phyloP scores from a whole-genome alignment of 1,140 invertebrate species.

The Danaus melanippus region DNA sequence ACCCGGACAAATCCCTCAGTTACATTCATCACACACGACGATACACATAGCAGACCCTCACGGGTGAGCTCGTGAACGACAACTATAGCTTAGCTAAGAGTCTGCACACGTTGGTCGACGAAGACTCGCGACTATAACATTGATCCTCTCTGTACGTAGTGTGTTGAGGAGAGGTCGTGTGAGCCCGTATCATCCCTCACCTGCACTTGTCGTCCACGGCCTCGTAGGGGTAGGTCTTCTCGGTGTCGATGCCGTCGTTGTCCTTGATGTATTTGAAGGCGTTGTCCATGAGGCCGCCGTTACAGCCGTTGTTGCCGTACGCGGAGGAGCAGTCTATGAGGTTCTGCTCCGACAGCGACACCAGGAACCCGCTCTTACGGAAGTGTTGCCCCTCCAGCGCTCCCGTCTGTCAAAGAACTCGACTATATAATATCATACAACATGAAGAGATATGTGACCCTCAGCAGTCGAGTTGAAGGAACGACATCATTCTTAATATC shows the following conservation, averaged over 20 bases:
- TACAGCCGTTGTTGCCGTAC: slow-evolving; percentile 96
- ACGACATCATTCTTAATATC: too few relatives aligned
- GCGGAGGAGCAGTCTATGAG: slow-evolving; percentile 92
- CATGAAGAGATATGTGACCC: too few relatives aligned
- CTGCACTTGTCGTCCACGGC: slow-evolving; percentile 81
- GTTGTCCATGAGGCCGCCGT: slow-evolving; percentile 95
- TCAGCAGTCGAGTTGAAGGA: too few relatives aligned
- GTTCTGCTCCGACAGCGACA: slow-evolving; percentile 98
- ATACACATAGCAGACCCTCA: too few relatives aligned
- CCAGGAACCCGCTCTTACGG: slow-evolving; percentile 84
- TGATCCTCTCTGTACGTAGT: too few relatives aligned
- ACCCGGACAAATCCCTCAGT: not conserved
- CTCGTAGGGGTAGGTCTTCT: slow-evolving; percentile 92
- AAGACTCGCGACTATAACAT: too few relatives aligned
- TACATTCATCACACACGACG: too few relatives aligned
- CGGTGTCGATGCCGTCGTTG: slow-evolving; percentile 93
- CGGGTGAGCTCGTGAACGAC: too few relatives aligned
- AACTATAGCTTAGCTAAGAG: too few relatives aligned
- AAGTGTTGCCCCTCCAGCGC: slow-evolving; percentile 96
- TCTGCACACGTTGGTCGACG: too few relatives aligned
- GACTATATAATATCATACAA: too few relatives aligned
- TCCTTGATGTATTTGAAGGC: slow-evolving; percentile 94
- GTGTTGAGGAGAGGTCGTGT: too few relatives aligned
- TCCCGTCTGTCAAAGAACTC: slow-evolving; percentile 80
- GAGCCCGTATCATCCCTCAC: slow-evolving; percentile 26